Conservation (phyloP, 2,113 vertebrate species). For the Alces alces region DNA sequence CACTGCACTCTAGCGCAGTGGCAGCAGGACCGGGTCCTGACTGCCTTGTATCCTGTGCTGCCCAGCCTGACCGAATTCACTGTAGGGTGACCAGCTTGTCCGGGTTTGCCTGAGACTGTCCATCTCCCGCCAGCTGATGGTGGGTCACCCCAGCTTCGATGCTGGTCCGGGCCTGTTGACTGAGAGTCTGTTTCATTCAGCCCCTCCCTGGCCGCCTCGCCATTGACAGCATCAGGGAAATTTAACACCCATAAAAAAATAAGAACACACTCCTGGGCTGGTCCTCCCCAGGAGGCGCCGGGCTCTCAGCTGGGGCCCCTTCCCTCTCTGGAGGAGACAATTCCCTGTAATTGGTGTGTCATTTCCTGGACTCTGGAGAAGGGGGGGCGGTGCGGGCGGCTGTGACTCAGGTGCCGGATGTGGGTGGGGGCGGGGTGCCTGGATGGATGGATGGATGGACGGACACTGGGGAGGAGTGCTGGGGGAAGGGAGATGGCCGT, state of each 20-base stretch:
- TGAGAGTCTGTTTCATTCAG: not conserved
- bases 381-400: not conserved
- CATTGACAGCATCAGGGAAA: not conserved
- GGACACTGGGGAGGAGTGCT: not conserved
- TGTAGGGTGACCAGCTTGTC: not conserved
- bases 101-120: not conserved
- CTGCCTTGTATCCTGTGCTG: not conserved
- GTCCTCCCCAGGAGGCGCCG: not conserved
- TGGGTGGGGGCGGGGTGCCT: not conserved
- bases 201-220: not conserved
- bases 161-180: not conserved
- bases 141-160: not conserved
- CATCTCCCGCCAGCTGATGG: fast-evolving
- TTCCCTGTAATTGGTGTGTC: conserved; percentile 42
- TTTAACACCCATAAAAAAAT: conserved; percentile 36
- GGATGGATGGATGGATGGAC: not conserved
- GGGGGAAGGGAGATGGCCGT: not conserved
- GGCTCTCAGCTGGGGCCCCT: not conserved
- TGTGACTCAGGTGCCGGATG: conserved; percentile 60
- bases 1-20: not conserved
- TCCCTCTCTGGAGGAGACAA: not conserved
- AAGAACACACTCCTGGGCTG: not conserved
- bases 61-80: not conserved
- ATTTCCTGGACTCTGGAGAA: conserved; percentile 47
- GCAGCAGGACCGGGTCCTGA: not conserved